phyloP scores from a whole-genome alignment of 2,113 vertebrate genomes.

The Chaetodon auriga region DNA sequence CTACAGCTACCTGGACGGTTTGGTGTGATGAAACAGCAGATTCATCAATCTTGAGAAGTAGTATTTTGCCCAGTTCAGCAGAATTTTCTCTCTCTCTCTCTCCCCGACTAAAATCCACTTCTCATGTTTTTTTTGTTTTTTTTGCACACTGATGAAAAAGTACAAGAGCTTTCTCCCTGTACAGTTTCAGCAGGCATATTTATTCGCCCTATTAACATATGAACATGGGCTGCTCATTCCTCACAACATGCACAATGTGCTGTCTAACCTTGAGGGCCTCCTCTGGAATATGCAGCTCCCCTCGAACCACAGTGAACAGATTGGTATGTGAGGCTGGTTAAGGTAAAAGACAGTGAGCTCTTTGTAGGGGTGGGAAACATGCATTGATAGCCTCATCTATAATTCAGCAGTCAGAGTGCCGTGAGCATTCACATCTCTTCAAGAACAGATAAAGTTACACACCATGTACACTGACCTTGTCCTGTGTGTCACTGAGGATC shows the following conservation, averaged over 20 bases:
- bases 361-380: slow-evolving; percentile 37
- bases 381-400: slow-evolving; percentile 64
- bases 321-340: slow-evolving; percentile 94
- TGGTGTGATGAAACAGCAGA: slow-evolving; percentile 35
- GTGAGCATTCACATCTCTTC: slow-evolving; percentile 50
- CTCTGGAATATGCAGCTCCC: slow-evolving; percentile 95
- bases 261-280: slow-evolving; percentile 95
- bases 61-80: slow-evolving; percentile 43
- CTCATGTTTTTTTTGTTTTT: background rate
- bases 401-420: slow-evolving; percentile 61
- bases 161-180: background rate
- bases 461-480: slow-evolving; percentile 25
- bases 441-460: slow-evolving; percentile 64
- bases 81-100: slow-evolving; percentile 8
- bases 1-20: slow-evolving; percentile 21
- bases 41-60: slow-evolving; percentile 30
- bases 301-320: slow-evolving; percentile 94
- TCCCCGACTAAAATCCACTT: slow-evolving; percentile 11
- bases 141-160: slow-evolving; percentile 16
- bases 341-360: slow-evolving; percentile 75
- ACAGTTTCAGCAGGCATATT: background rate
- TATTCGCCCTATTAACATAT: background rate
- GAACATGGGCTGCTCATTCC: background rate
- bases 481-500: background rate
- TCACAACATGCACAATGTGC: background rate